Evolutionary conservation across 2,113 vertebrate species (phyloP), one percentile per base, ranked within the genome.

Genomic region (Sciurus niger): DNA sequence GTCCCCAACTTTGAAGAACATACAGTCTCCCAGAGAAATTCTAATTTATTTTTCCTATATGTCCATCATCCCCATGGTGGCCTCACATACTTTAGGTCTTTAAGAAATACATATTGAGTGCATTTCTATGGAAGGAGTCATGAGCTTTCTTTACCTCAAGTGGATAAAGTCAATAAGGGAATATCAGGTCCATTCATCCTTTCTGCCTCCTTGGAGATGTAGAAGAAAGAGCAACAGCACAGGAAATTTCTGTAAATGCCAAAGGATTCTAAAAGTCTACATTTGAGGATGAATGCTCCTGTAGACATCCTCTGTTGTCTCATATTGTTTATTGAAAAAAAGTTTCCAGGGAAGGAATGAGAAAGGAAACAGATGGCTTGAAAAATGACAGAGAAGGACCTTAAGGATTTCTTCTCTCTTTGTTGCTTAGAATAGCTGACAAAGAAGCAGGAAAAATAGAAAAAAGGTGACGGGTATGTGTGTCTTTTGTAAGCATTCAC

Each of bases 361-460:
- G 82, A 94, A 93, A 87, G 51, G 70, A 72, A 87, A 84, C 70
- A 96, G 83, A 67, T 74, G 84, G 32, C 1, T 53, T 37, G 28
- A 65, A 76, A 65, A 80, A 72, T 72, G 76, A 88, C 55, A 67
- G 58, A 67, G 48, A 48, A 76, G 25, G 80, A 34, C 9, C 70
- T 91, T 32, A 77, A 4, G 8, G 24, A 86, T 90, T 93, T 58
- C 25, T 90, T 89, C 77, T 77, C 32, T 92, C 40, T 68, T 73
- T 40, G 76, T n/a, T 28, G 3, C 48, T 80, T 63, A 20, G 48
- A 74, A 68, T 6, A 72, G 67, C 82, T 68, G 53, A 83, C 8
- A 53, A 70, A 53, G 43, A 46, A 68, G 60, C 28, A 37, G 79
- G 37, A 25, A 37, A 82, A 55, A 40, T 46, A 12, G 18, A 32